A percentile compares a stretch with the other conserved stretches of the same genome.
These are phyloP conservation scores for Periophthalmus modestus DNA, from an alignment of 2,113 vertebrate species.

Conservation along the genomic window DNA sequence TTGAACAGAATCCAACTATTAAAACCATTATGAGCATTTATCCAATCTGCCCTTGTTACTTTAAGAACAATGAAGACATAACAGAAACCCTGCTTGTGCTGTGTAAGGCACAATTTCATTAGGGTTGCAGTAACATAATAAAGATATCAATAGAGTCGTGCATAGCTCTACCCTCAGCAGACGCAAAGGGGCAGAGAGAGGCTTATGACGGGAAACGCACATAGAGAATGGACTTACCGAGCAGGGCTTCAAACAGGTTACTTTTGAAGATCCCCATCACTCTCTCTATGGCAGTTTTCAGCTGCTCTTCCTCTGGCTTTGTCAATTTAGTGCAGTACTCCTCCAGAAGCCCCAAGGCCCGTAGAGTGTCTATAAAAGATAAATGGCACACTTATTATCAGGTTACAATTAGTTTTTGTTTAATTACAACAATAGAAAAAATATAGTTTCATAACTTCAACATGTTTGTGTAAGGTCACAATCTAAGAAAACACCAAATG, in stretches of 20 bases:
- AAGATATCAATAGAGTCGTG: constrained; percentile 12
- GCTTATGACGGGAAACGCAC: neutral
- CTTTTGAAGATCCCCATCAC: constrained; percentile 93
- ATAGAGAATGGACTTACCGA: constrained; percentile 82
- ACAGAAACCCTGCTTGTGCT: constrained; percentile 1
- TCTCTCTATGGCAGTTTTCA: constrained; percentile 90
- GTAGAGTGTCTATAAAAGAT: constrained; percentile 83
- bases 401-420: neutral
- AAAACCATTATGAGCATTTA: neutral
- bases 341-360: constrained; percentile 88
- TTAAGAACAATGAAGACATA: constrained; percentile 6
- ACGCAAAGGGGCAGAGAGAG: neutral
- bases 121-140: constrained; percentile 7
- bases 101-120: constrained; percentile 8
- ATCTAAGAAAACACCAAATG: no score
- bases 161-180: constrained; percentile 7
- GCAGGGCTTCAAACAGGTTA: constrained; percentile 92
- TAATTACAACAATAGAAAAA: neutral
- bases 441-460: neutral
- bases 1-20: neutral
- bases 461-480: no score
- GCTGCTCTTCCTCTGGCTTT: constrained; percentile 87
- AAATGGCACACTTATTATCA: constrained; percentile 1
- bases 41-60: neutral
- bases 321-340: constrained; percentile 90